Evolutionary conservation across 2,113 vertebrate species (phyloP).

Genomic region (Charina bottae): DNA sequence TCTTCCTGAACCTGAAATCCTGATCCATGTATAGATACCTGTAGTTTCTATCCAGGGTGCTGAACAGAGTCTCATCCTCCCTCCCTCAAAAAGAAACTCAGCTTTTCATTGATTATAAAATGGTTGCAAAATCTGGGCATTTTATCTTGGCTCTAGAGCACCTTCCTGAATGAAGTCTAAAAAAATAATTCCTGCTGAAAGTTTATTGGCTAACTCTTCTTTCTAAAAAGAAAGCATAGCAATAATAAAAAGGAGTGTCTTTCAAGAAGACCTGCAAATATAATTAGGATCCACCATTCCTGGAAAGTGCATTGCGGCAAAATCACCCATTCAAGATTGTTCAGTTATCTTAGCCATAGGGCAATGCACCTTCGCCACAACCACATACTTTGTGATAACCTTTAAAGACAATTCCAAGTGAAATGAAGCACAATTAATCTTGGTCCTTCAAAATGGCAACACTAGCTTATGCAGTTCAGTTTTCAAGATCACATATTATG

Average conservation of each 20-base stretch:
- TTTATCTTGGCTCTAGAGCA: not conserved
- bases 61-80: not conserved
- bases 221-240: slow-evolving; percentile 45
- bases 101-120: not conserved
- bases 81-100: not conserved
- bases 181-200: slow-evolving; percentile 39
- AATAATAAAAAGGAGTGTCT: slow-evolving; percentile 33
- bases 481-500: not conserved
- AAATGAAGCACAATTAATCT: not conserved
- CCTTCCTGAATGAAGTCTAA: slow-evolving; percentile 54
- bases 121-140: not conserved
- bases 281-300: slow-evolving; percentile 15
- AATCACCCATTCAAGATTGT: slow-evolving; percentile 5
- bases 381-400: not conserved
- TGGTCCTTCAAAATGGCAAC: not conserved
- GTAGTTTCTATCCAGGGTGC: not conserved
- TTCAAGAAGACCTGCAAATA: not conserved
- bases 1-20: not conserved
- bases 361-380: fast-evolving
- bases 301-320: slow-evolving; percentile 1
- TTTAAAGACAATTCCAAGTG: slow-evolving; percentile 21
- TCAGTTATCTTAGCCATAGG: not conserved
- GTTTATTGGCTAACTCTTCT: slow-evolving; percentile 29
- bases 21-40: not conserved
- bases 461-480: not conserved